These are phyloP conservation scores for Mactromeris polynyma DNA, from an alignment of 2,888 invertebrate genomes.

Conservation along the genomic window DNA sequence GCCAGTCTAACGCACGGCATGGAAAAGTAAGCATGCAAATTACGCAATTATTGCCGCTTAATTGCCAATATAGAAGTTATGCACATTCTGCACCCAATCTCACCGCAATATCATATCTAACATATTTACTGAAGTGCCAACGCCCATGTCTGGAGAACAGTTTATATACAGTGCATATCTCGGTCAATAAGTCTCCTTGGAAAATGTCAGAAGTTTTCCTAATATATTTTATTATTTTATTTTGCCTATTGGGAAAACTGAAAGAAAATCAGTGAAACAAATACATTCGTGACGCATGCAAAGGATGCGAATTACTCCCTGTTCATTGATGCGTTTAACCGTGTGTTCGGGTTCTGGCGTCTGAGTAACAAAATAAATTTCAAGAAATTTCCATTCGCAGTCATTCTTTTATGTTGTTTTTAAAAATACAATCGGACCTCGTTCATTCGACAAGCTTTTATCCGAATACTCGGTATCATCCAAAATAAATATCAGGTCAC, in stretches of 20 bases:
- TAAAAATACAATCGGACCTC: too few species aligned
- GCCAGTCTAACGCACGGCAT: neutral
- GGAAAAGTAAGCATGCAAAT: neutral
- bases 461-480: too few species aligned
- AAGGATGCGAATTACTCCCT: too few species aligned
- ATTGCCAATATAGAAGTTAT: slow-evolving; percentile 4
- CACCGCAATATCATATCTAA: neutral
- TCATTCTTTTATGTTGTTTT: too few species aligned
- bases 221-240: neutral
- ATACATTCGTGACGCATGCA: too few species aligned
- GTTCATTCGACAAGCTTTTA: too few species aligned
- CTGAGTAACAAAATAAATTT: too few species aligned
- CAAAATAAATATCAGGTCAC: too few species aligned
- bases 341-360: too few species aligned
- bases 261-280: too few species aligned
- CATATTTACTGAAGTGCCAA: neutral
- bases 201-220: neutral
- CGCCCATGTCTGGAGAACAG: neutral
- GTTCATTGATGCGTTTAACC: too few species aligned
- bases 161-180: neutral
- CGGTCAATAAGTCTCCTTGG: neutral
- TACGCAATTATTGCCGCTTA: neutral
- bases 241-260: neutral
- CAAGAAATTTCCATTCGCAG: too few species aligned
- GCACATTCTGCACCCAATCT: neutral